phyloP scores from a whole-genome alignment of 2,888 invertebrate species.

The Callosobruchus maculatus region DNA sequence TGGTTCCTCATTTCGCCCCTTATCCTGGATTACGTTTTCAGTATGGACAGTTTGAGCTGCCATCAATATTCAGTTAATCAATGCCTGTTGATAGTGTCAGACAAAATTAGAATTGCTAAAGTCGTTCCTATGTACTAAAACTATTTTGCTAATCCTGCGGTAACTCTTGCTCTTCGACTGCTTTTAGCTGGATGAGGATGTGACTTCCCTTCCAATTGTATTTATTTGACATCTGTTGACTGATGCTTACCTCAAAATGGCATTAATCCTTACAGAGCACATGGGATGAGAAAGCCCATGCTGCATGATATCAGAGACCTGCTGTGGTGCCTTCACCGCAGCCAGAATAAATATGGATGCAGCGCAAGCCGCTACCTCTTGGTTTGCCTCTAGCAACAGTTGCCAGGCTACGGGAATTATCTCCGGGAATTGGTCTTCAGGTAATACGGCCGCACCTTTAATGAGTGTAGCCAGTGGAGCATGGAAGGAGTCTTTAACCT shows the following conservation, averaged over 20 bases:
- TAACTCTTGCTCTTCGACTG: too few relatives aligned
- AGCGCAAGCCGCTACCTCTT: conserved; percentile 78
- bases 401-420: conserved; percentile 95
- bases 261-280: conserved; percentile 76
- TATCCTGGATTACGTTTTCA: too few relatives aligned
- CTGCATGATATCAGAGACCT: conserved; percentile 86
- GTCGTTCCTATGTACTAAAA: too few relatives aligned
- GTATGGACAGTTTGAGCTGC: too few relatives aligned
- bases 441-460: conserved; percentile 86
- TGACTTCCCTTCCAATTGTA: too few relatives aligned
- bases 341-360: conserved; percentile 90
- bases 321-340: conserved; percentile 87
- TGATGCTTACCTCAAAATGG: conserved; percentile 63
- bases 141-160: too few relatives aligned
- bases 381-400: conserved; percentile 85
- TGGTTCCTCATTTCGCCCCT: too few relatives aligned
- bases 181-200: too few relatives aligned
- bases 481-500: conserved; percentile 89
- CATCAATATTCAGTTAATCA: too few relatives aligned
- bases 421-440: conserved; percentile 83
- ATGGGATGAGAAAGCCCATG: conserved; percentile 81
- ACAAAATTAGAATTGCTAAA: too few relatives aligned
- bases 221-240: background rate
- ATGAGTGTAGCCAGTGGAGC: conserved; percentile 80
- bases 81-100: too few relatives aligned